These are phyloP conservation scores for Argyresthia albistria DNA, from an alignment of 2,888 invertebrate genomes.

Conservation along the genomic window DNA sequence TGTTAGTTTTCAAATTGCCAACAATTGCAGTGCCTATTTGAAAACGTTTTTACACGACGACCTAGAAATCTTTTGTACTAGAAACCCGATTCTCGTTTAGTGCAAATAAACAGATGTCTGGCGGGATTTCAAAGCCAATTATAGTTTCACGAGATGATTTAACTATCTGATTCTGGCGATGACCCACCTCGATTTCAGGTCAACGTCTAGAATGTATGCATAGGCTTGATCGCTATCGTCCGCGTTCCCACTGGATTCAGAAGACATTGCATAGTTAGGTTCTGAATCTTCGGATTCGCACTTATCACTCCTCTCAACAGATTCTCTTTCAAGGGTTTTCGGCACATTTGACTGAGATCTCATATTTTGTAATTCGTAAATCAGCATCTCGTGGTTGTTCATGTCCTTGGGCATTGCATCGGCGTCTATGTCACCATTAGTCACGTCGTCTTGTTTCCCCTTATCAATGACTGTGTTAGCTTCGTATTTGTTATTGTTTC, in stretches of 20 bases:
- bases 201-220: conserved; percentile 59
- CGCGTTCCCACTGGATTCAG: conserved; percentile 46
- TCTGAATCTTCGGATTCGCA: conserved; percentile 59
- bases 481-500: conserved; percentile 60
- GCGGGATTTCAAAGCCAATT: conserved; percentile 1
- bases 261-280: conserved; percentile 50
- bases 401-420: conserved; percentile 50
- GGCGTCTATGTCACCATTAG: conserved; percentile 39
- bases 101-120: conserved; percentile 1
- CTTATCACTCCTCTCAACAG: conserved; percentile 28
- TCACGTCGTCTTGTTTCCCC: conserved; percentile 43
- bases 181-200: conserved; percentile 61
- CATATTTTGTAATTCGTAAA: conserved; percentile 80
- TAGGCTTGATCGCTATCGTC: conserved; percentile 57
- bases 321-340: conserved; percentile 30
- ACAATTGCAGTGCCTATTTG: neutral
- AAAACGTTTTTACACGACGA: conserved; percentile 1
- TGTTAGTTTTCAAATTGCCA: neutral
- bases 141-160: neutral
- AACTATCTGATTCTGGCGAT: neutral
- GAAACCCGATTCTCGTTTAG: neutral
- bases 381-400: conserved; percentile 79
- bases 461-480: conserved; percentile 61
- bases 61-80: neutral
- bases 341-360: conserved; percentile 60